Base-by-base conservation (phyloP, 2,113 vertebrate species). In the Megaptera novaeangliae region DNA sequence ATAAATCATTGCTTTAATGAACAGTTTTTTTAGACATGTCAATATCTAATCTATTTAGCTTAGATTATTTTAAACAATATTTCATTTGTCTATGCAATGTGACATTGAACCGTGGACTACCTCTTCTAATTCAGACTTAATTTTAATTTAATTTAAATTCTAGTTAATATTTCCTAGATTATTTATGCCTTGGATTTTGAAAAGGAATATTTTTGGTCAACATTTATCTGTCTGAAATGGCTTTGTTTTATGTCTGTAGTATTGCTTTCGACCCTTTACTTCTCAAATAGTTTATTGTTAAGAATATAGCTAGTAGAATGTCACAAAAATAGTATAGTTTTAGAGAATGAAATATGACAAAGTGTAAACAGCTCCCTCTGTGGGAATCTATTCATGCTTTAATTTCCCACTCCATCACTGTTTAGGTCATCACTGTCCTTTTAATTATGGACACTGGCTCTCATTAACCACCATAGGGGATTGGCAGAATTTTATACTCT, bases 181-280 rank as follows among this genome's bases (percentile, higher is more conserved):
- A 88, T 68, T 86, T 93, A 88, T 68, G 14, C 44, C 31, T 96
- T 95, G 7, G 23, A 52, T 83, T 96, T 91, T 77, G 27, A 59
- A 41, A 90, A 86, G 88, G 77, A 34, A 11, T 46, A 57, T 78
- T 84, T 49, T 61, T 31, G 74, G 39, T 83, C 31, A 59, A 21
- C 23, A 29, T 84, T 82, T 77, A 27, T 66, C 74, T 92, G 13
- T 68, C 46, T 72, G 74, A 69, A 84, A 41, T 89, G 20, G 29
- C 72, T 81, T 87, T 81, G n/a, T 85, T 66, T 92, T 64, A 36
- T 81, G 18, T 87, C 90, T 64, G 31, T 84, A 44, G 61, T 83
- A 36, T 64, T 88, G 27, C 44, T 81, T 96, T 92, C 97, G 1
- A 6, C 34, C 61, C 39, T 84, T 95, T 55, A 0, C 23, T 5